These are phyloP conservation scores for Mactromeris polynyma DNA, from an alignment of 2,888 invertebrate species.

Conservation along the genomic window DNA sequence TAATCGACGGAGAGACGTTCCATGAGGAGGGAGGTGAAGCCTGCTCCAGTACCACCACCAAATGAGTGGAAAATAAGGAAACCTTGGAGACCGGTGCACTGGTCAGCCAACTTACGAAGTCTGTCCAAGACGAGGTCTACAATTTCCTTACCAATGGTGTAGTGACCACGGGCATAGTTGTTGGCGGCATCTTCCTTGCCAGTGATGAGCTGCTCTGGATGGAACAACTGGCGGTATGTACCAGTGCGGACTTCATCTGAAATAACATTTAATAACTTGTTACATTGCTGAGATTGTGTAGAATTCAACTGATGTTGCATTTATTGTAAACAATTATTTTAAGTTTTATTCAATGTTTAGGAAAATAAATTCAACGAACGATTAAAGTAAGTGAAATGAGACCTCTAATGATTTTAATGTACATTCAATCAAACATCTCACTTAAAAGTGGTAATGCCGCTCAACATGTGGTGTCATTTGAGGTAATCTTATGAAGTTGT, in stretches of 20 bases:
- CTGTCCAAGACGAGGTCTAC: background rate
- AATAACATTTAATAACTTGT: too few relatives aligned
- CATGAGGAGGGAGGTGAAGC: background rate
- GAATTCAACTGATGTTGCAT: background rate
- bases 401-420: background rate
- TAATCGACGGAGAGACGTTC: constrained; percentile 28
- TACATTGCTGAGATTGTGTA: background rate
- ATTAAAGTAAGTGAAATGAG: background rate
- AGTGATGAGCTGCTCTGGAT: too few relatives aligned
- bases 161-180: constrained; percentile 14
- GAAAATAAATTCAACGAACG: background rate
- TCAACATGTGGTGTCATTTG: background rate
- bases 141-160: constrained; percentile 10
- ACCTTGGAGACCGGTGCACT: constrained; percentile 1
- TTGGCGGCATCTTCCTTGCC: constrained; percentile 92
- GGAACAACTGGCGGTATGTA: too few relatives aligned
- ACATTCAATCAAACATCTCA: background rate
- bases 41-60: background rate
- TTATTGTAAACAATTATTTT: background rate
- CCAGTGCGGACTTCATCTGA: constrained; percentile 88
- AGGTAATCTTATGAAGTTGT: background rate
- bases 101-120: constrained; percentile 5
- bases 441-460: background rate
- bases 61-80: constrained; percentile 8
- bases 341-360: background rate